A percentile compares a stretch with the other conserved stretches of the same genome.
Conservation (phyloP, 2,888 invertebrate genomes). For the Hyles lineata region DNA sequence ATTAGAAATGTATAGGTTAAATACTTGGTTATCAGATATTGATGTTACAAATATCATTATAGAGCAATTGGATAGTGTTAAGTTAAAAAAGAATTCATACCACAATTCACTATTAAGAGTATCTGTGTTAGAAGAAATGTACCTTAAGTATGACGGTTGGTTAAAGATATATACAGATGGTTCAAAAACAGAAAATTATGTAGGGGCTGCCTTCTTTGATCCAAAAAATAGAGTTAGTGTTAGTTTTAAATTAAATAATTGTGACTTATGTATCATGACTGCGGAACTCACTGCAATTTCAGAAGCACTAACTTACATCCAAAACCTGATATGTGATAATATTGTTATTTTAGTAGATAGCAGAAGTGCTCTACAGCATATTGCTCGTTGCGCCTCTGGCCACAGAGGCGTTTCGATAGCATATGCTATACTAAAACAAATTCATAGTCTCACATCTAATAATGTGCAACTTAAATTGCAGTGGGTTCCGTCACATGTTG, state of each 20-base stretch:
- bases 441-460: background rate
- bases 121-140: background rate
- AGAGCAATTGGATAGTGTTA: constrained; percentile 4
- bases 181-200: background rate
- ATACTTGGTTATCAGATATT: background rate
- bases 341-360: background rate
- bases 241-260: constrained; percentile 7
- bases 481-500: constrained; percentile 9
- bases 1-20: no score
- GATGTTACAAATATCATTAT: background rate
- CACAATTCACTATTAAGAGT: background rate
- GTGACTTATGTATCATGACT: background rate
- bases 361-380: constrained; percentile 4
- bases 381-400: background rate
- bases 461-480: background rate
- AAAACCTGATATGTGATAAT: background rate
- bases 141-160: constrained; percentile 1
- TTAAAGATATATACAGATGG: background rate
- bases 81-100: background rate
- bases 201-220: no score
- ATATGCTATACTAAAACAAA: constrained; percentile 2
- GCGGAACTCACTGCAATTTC: background rate
- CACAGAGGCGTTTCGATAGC: background rate
- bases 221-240: background rate
- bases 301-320: background rate